phyloP scores from a whole-genome alignment of 2,113 vertebrate species.

The Illadopsis cleaveri region DNA sequence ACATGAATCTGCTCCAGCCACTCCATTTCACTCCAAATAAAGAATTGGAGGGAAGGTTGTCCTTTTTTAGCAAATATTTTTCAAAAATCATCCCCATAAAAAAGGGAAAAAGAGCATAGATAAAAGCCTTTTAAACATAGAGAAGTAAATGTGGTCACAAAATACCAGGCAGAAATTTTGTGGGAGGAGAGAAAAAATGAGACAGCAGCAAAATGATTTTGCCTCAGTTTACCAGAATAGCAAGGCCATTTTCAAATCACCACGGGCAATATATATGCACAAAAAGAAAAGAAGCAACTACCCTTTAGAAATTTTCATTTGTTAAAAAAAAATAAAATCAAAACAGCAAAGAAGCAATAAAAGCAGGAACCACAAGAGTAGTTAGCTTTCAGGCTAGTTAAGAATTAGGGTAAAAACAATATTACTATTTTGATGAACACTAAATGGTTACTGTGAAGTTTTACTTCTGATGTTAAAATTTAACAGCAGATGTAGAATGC shows the following conservation, averaged over 20 bases:
- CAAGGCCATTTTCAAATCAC: neutral
- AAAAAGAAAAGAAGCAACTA: neutral
- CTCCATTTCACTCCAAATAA: neutral
- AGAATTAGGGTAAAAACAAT: neutral
- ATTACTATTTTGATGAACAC: neutral
- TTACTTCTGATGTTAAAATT: neutral
- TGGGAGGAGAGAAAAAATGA: neutral
- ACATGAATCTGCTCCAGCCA: neutral
- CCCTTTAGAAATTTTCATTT: neutral
- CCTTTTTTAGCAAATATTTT: neutral
- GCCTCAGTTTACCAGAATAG: neutral
- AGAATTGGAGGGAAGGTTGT: fast-evolving
- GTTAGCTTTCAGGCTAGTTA: neutral
- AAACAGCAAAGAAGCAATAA: neutral
- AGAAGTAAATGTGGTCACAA: neutral
- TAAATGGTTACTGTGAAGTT: neutral
- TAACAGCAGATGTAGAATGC: neutral
- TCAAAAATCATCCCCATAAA: neutral
- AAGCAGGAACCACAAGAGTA: neutral
- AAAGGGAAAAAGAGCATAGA: neutral
- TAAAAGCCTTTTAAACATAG: neutral
- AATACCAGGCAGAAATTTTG: neutral
- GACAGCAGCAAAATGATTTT: neutral
- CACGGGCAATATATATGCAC: neutral
- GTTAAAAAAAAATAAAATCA: neutral